Base-by-base conservation (phyloP, 2,888 invertebrate species). In the Selenia dentaria region DNA sequence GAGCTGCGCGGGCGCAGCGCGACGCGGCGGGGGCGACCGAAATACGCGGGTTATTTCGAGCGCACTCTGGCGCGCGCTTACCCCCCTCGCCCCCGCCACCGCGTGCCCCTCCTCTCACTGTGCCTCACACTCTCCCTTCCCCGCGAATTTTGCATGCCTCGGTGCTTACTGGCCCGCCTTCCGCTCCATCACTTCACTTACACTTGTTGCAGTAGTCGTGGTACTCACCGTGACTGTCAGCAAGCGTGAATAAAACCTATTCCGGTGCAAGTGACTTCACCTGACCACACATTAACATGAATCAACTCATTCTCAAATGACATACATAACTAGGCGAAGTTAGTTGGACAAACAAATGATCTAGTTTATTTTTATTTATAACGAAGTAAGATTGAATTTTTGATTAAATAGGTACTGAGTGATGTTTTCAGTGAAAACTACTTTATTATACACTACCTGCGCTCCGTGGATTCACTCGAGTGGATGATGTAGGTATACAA, bases 1-100 rank as follows among this genome's bases (percentile, higher is more conserved):
- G 64, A 59, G 64, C 44, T 53, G 63, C 65, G 72, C 64, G 59
- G 64, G 49, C 59, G 64, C 44, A 54, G 63, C 65, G 72, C 64
- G 58, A 45, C 51, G 59, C 22, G 22, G 22, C 22, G 71, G 77
- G 73, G 64, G 67, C 79, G 83, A 83, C 86, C 85, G 80, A 87
- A 88, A 88, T 89, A 88, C 84, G 77, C 78, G 79, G 75, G 89
- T 78, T 90, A 89, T 88, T 89, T 90, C 66, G 79, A 88, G 87
- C 62, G 71, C 82, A 68, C 83, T 75, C 80, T 78, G 78, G 75
- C 79, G 64, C 70, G 62, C 79, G 65, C 70, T 60, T 51, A 58
- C 54, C 54, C 52, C 52, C 51, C 45, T 22, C 51, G 31, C 37
- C 46, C 34, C 25, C 10, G 2, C 10, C 8, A 0, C 10, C 3